Evolutionary conservation across 2,888 invertebrate genomes (phyloP), one percentile per base, ranked within the genome.

Genomic region (Oligia strigilis): DNA sequence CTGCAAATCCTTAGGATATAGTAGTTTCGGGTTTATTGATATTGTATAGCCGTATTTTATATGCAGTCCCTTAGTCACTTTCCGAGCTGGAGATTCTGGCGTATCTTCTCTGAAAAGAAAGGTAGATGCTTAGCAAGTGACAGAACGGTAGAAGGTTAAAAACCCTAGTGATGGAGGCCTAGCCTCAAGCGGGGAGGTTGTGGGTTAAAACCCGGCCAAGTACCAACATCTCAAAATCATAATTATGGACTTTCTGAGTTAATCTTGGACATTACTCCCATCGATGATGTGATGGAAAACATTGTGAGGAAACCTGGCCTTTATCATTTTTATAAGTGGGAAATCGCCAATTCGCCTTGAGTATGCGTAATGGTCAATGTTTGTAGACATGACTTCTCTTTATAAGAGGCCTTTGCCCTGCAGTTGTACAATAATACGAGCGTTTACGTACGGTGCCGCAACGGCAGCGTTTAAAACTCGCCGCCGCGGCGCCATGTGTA

Each of bases 41-140:
- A 29, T 29, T 29, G 29, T 29, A 29, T 29, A 29, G 29, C 29
- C 29, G 29, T 29, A 29, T 29, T 1, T 29, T 29, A 29, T 29
- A 29, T 29, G 29, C 29, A 29, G 29, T 43, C 14, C 23, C 9
- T 73, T 49, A 78, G 23, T 81, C 81, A 23, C 78, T 78, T 29
- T 81, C 81, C 23, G 78, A 73, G 29, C 78, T 81, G 73, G 17
- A 73, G 49, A 81, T 52, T 52, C 81, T 78, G 40, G 40, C 17
- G 17, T 4, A 43, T 43, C 78, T 58, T 60, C 58, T 78, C 78
- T 78, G 78, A 43, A 78, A 81, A 29, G 0, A 62, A 62, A 3
- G 11, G 80, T n/a, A 55, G 2, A 58, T 40, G 23, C 3, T 71
- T 19, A 40, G 6, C 8, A 49, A 29, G 17, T 6, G 2, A 79